These are phyloP conservation scores for Patella caerulea DNA, from an alignment of 2,888 invertebrate species.

Conservation along the genomic window DNA sequence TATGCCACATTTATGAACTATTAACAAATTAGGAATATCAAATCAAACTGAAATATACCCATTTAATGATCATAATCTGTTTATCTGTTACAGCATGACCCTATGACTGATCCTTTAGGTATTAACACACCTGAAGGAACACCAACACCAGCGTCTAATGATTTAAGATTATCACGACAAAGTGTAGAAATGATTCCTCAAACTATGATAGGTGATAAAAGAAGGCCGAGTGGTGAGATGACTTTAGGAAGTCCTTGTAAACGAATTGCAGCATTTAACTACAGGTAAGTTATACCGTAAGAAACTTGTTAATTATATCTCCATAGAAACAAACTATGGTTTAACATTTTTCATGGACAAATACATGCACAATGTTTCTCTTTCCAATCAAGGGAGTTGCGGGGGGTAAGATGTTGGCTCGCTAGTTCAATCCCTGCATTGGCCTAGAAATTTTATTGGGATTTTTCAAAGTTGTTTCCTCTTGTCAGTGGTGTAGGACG, in stretches of 20 bases:
- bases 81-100: constrained; percentile 80
- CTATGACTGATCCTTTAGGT: constrained; percentile 90
- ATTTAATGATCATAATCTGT: too few species aligned
- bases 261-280: constrained; percentile 79
- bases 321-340: not conserved
- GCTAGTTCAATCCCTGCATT: too few species aligned
- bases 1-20: too few species aligned
- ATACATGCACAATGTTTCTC: not conserved
- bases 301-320: not conserved
- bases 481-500: too few species aligned
- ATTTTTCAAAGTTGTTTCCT: too few species aligned
- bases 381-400: too few species aligned
- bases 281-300: constrained; percentile 75
- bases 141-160: constrained; percentile 47
- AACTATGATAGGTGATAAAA: constrained; percentile 75
- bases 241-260: constrained; percentile 80
- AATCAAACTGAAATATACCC: too few species aligned
- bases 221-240: constrained; percentile 84
- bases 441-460: too few species aligned
- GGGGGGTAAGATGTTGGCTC: too few species aligned
- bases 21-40: too few species aligned
- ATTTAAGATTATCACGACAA: constrained; percentile 54
- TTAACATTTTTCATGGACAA: not conserved
- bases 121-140: constrained; percentile 72
- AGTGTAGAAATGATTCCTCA: constrained; percentile 60